Conservation (phyloP, 2,113 vertebrate species). For the Chaenocephalus aceratus region DNA sequence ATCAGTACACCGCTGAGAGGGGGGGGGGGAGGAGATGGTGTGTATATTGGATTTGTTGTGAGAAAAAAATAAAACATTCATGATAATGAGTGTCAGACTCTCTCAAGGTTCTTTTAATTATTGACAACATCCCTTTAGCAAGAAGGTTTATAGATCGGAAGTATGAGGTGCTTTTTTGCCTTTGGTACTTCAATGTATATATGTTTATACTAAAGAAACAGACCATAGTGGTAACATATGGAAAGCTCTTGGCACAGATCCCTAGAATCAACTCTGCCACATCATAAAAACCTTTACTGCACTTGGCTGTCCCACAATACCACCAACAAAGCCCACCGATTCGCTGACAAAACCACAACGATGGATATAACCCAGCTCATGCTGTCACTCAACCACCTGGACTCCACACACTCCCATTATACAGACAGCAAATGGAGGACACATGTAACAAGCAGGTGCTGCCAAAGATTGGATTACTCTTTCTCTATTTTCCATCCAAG, state of each 20-base stretch:
- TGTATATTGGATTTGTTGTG: slow-evolving; percentile 24
- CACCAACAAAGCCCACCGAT: slow-evolving; percentile 68
- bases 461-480: slow-evolving; percentile 19
- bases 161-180: not conserved
- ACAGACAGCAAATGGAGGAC: slow-evolving; percentile 51
- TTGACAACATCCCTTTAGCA: slow-evolving; percentile 46
- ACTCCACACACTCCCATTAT: slow-evolving; percentile 41
- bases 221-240: slow-evolving; percentile 68
- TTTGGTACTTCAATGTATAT: not conserved
- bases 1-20: slow-evolving; percentile 28
- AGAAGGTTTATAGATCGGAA: not conserved
- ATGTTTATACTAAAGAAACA: slow-evolving; percentile 9
- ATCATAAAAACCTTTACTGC: slow-evolving; percentile 74
- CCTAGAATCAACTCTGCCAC: slow-evolving; percentile 67
- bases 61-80: slow-evolving; percentile 23
- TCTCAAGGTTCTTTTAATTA: slow-evolving; percentile 46
- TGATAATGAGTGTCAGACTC: slow-evolving; percentile 49
- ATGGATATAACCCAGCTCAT: slow-evolving; percentile 62
- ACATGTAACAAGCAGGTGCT: slow-evolving; percentile 60
- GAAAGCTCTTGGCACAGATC: slow-evolving; percentile 60
- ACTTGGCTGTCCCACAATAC: slow-evolving; percentile 57
- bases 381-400: slow-evolving; percentile 61
- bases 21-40: slow-evolving; percentile 27
- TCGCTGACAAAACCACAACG: slow-evolving; percentile 54
- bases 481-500: slow-evolving; percentile 27